Evolutionary conservation across 2,113 vertebrate genomes (phyloP).

Genomic region (Caranx ignobilis): DNA sequence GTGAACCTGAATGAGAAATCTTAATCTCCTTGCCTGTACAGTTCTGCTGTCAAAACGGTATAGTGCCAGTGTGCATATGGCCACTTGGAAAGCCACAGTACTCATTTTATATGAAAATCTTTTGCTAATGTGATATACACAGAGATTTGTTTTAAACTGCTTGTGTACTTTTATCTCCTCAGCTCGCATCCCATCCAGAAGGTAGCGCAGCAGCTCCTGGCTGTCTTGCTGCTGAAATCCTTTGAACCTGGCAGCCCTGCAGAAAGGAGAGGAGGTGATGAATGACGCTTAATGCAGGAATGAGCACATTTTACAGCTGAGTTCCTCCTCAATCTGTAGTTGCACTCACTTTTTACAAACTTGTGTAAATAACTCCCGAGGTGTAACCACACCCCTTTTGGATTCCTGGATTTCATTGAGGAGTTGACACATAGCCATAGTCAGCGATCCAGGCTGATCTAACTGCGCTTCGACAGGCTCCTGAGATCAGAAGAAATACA

Average conservation of each 20-base stretch:
- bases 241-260: constrained; percentile 93
- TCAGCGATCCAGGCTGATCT: constrained; percentile 90
- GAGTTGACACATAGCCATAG: constrained; percentile 92
- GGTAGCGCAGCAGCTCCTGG: constrained; percentile 95
- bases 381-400: constrained; percentile 90
- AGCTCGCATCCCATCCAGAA: constrained; percentile 95
- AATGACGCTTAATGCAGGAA: background rate
- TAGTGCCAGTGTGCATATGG: background rate
- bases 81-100: background rate
- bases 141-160: background rate
- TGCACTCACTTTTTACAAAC: constrained; percentile 96
- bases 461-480: constrained; percentile 87
- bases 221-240: constrained; percentile 99
- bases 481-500: constrained; percentile 75
- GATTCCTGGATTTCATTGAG: constrained; percentile 93
- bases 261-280: constrained; percentile 9
- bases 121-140: background rate
- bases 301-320: background rate
- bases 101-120: background rate
- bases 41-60: background rate
- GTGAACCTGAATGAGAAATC: background rate
- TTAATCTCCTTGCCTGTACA: background rate
- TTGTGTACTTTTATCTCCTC: constrained; percentile 91
- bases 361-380: constrained; percentile 94
- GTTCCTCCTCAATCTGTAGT: background rate